Percentiles rank a stretch among this genome's conserved stretches.
Evolutionary conservation across 2,113 vertebrate species (phyloP).

Genomic region (Mesitornis unicolor): DNA sequence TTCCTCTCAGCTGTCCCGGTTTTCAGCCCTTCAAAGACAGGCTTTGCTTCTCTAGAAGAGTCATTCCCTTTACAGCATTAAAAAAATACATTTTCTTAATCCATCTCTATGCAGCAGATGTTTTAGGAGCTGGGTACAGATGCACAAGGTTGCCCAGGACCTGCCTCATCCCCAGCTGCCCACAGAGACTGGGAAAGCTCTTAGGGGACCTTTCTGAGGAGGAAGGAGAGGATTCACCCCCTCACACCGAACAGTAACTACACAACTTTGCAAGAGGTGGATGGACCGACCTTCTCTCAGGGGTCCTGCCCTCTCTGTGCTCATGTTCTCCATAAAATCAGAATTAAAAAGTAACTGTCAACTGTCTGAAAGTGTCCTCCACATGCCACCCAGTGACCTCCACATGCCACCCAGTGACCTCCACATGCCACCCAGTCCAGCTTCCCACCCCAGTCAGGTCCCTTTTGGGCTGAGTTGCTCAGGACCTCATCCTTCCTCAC

Average conservation of each 20-base stretch:
- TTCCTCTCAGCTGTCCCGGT: neutral
- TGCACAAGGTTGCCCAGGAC: neutral
- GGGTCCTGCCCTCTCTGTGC: neutral
- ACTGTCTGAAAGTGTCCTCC: fast-evolving
- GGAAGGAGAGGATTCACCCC: fast-evolving
- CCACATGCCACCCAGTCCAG: fast-evolving
- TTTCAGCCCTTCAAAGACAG: neutral
- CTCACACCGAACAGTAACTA: neutral
- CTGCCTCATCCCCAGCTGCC: neutral
- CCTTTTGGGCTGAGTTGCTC: neutral
- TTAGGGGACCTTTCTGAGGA: neutral
- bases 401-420: fast-evolving
- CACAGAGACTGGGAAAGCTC: neutral
- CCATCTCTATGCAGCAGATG: too few species aligned
- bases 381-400: fast-evolving
- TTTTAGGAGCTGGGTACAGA: neutral
- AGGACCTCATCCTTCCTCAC: fast-evolving
- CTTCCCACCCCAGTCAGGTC: fast-evolving
- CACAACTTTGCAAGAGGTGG: neutral
- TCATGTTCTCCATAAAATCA: fast-evolving
- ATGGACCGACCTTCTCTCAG: neutral
- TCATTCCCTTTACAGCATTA: neutral
- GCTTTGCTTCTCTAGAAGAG: neutral
- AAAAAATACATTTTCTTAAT: neutral
- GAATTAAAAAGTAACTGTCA: neutral